These are phyloP conservation scores for Gadus chalcogrammus DNA, from an alignment of 2,113 vertebrate genomes.

Conservation along the genomic window DNA sequence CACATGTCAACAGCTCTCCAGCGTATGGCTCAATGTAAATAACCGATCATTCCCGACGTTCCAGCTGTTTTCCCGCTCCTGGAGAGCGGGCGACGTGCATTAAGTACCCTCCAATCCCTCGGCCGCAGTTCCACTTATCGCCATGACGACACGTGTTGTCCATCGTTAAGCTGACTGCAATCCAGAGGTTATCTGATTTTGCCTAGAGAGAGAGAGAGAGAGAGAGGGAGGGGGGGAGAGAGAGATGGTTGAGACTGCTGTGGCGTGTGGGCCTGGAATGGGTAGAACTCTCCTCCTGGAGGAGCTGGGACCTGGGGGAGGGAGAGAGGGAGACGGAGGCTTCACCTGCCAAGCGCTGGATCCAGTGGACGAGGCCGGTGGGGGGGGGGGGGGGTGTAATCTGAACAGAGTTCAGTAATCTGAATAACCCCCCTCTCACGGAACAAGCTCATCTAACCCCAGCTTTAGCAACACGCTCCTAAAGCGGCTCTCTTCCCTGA, in stretches of 20 bases:
- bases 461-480: slow-evolving; percentile 57
- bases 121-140: too few species aligned
- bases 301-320: slow-evolving; percentile 73
- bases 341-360: slow-evolving; percentile 38
- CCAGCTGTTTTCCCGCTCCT: too few species aligned
- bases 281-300: slow-evolving; percentile 95
- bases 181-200: too few species aligned
- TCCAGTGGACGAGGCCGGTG: too few species aligned
- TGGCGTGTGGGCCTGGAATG: slow-evolving; percentile 81
- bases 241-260: slow-evolving; percentile 81
- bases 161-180: slow-evolving; percentile 6
- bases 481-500: slow-evolving; percentile 32
- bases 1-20: too few species aligned
- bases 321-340: slow-evolving; percentile 1
- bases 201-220: not conserved
- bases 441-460: slow-evolving; percentile 44
- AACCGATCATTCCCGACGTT: too few species aligned
- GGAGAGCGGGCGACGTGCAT: too few species aligned
- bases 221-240: not conserved
- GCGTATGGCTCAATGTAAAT: too few species aligned
- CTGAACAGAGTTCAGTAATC: slow-evolving; percentile 36
- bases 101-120: too few species aligned
- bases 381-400: slow-evolving; percentile 1
- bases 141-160: slow-evolving; percentile 28
- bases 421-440: slow-evolving; percentile 52